Conservation (phyloP, 2,113 vertebrate species). For the Pachycephala philippinensis region DNA sequence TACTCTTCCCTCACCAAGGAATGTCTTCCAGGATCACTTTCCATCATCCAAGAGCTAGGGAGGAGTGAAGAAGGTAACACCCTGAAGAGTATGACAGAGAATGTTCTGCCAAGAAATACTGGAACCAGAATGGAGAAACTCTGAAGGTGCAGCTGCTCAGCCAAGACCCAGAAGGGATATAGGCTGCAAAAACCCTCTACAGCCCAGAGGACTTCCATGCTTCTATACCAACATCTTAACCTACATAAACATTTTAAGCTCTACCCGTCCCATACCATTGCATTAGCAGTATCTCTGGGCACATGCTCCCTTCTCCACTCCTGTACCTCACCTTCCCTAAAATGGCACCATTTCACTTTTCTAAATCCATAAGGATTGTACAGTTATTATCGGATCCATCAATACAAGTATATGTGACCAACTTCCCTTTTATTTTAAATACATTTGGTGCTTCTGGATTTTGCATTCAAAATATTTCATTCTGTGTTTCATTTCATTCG, state of each 20-base stretch:
- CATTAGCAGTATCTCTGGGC: background rate
- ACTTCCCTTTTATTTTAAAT: background rate
- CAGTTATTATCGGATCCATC: accelerated
- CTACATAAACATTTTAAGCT: background rate
- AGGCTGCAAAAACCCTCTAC: background rate
- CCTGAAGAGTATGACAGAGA: background rate
- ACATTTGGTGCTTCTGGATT: background rate
- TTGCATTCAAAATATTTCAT: background rate
- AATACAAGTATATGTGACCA: background rate
- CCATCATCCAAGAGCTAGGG: background rate
- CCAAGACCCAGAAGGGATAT: background rate
- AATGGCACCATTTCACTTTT: background rate
- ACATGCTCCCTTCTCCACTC: background rate
- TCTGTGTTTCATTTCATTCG: background rate
- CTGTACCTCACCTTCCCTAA: background rate
- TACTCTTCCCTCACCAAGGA: no score
- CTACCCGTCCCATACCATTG: background rate
- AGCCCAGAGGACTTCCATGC: background rate
- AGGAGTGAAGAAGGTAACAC: background rate
- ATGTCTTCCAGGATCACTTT: background rate
- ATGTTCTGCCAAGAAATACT: background rate
- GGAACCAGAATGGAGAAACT: background rate
- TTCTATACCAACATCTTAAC: background rate
- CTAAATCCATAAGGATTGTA: background rate
- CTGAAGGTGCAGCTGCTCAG: background rate